These are phyloP conservation scores for Cyanocitta stelleri DNA, from an alignment of 2,113 vertebrate genomes.

Conservation along the genomic window DNA sequence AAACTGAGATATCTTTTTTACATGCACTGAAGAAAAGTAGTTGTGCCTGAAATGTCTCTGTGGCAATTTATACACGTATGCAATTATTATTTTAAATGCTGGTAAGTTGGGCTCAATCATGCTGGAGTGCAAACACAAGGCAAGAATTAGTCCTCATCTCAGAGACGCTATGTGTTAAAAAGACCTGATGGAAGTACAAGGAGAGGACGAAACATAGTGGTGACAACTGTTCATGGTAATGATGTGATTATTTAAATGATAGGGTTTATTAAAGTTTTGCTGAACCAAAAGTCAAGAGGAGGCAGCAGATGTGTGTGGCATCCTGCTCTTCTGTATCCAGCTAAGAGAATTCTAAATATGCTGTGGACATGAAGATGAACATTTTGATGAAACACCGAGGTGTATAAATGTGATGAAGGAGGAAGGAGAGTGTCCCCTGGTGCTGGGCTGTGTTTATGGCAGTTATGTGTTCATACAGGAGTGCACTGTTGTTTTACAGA, in stretches of 20 bases:
- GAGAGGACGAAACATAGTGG: neutral
- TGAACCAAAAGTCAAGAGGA: neutral
- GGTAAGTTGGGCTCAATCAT: neutral
- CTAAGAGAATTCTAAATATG: neutral
- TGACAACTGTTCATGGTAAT: neutral
- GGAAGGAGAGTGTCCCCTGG: fast-evolving
- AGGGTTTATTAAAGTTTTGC: neutral
- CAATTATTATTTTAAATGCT: slow-evolving; percentile 27
- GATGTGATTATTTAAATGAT: neutral
- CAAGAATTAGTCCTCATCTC: neutral
- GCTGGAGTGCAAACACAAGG: neutral
- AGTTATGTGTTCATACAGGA: fast-evolving
- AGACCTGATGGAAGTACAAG: neutral
- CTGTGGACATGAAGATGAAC: neutral
- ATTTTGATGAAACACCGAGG: neutral
- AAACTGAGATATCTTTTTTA: neutral
- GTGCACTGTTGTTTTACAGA: neutral
- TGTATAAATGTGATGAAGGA: neutral
- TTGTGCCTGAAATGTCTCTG: neutral
- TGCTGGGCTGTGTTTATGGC: neutral
- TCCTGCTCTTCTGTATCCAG: neutral
- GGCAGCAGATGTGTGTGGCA: neutral
- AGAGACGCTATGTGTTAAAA: neutral
- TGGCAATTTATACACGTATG: slow-evolving; percentile 2
- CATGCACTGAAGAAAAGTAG: neutral